These are phyloP conservation scores for Orycteropus afer DNA, from an alignment of 2,113 vertebrate genomes.

Conservation along the genomic window DNA sequence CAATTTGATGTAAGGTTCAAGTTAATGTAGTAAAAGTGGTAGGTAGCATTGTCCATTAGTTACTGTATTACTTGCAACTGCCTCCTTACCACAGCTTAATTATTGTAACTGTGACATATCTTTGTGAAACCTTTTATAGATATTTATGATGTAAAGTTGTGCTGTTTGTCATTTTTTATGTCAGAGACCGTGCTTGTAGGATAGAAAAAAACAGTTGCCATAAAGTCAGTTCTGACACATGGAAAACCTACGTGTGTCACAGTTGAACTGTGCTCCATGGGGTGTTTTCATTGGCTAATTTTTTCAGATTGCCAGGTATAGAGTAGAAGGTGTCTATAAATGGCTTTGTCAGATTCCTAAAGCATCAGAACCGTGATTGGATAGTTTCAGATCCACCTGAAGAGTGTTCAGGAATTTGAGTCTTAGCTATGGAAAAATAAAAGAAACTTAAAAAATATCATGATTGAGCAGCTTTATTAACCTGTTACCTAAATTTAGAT, in stretches of 20 bases:
- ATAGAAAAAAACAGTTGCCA: background rate
- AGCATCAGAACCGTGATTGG: background rate
- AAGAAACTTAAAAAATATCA: background rate
- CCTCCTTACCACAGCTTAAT: background rate
- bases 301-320: background rate
- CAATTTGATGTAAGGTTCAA: background rate
- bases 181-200: background rate
- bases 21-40: background rate
- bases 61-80: background rate
- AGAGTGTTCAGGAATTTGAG: background rate
- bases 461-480: background rate
- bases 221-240: background rate
- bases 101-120: background rate
- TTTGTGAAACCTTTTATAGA: background rate
- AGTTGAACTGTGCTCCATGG: background rate
- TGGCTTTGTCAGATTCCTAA: background rate
- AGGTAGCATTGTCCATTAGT: background rate
- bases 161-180: background rate
- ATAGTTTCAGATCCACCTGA: background rate
- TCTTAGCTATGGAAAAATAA: background rate
- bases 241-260: background rate
- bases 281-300: background rate
- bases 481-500: background rate
- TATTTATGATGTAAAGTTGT: background rate
- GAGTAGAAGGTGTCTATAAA: background rate